Conservation (phyloP, 1,140 invertebrate species). For the Ylistrum balloti region DNA sequence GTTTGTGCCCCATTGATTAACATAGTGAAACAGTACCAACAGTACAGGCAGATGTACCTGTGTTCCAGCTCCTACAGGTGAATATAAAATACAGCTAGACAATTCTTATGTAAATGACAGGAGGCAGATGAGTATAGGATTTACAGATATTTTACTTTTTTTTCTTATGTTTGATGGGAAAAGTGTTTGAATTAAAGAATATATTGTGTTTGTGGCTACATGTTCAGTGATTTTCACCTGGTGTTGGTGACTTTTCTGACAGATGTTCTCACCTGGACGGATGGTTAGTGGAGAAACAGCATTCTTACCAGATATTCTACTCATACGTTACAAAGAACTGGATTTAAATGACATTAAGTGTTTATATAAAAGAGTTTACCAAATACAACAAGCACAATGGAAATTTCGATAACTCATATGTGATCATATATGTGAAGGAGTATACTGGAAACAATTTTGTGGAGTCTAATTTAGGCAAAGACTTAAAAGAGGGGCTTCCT, state of each 20-base stretch:
- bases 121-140: not conserved
- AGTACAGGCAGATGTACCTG: not conserved
- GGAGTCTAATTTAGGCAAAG: not conserved
- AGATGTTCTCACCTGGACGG: not conserved
- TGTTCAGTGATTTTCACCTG: constrained; percentile 16
- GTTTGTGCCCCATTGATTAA: not conserved
- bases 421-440: not conserved
- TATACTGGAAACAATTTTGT: no score
- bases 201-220: not conserved
- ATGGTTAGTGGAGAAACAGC: no score
- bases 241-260: not conserved
- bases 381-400: not conserved
- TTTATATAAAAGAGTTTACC: not conserved
- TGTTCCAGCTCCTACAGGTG: not conserved
- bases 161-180: not conserved
- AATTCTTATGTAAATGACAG: not conserved
- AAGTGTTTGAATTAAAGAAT: not conserved
- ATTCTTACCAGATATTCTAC: no score
- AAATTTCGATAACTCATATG: not conserved
- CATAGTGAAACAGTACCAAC: not conserved
- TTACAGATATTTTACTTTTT: not conserved
- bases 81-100: not conserved
- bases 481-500: not conserved
- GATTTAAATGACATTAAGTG: not conserved
- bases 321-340: not conserved